These are phyloP conservation scores for Poliocrania exsul DNA, from an alignment of 2,797 vertebrate species.

Conservation along the genomic window DNA sequence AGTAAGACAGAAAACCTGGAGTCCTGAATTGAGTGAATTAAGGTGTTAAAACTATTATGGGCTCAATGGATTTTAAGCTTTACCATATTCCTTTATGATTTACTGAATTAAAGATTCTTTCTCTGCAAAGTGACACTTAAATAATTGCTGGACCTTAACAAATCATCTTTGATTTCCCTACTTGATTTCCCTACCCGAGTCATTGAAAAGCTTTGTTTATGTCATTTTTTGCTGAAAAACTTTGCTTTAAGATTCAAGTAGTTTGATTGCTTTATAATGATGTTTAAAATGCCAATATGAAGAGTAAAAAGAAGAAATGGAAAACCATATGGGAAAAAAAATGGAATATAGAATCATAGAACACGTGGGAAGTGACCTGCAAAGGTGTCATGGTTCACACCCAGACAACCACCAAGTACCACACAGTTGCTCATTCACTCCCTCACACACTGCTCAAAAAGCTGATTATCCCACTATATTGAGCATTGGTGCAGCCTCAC, in stretches of 20 bases:
- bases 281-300: not conserved
- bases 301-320: not conserved
- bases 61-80: not conserved
- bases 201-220: not conserved
- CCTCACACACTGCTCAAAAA: not conserved
- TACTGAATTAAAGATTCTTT: not conserved
- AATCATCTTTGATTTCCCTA: not conserved
- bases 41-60: not conserved
- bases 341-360: too few relatives aligned
- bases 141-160: not conserved
- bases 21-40: not conserved
- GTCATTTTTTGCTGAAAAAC: accelerated
- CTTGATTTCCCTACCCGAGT: not conserved
- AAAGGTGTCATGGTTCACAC: not conserved
- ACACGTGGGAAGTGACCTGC: not conserved
- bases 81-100: not conserved
- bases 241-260: not conserved
- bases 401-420: not conserved
- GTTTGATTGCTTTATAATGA: not conserved
- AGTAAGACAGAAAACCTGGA: not conserved
- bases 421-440: not conserved
- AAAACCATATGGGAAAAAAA: not conserved
- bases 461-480: not conserved
- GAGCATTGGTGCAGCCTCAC: not conserved
- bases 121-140: not conserved